Evolutionary conservation across 2,797 vertebrate genomes (phyloP).

Genomic region (Labroides dimidiatus): DNA sequence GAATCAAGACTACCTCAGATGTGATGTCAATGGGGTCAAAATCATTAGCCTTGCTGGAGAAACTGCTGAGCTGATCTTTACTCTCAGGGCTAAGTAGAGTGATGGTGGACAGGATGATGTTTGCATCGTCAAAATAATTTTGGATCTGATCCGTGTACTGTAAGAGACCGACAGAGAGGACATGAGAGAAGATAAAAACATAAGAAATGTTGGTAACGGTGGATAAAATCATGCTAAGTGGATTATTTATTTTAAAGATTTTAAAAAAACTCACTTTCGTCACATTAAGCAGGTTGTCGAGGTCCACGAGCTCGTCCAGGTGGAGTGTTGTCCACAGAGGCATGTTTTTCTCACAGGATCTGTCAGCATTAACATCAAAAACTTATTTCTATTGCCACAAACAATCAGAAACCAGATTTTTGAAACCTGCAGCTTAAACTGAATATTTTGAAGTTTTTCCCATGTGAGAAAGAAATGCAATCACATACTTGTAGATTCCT

Average conservation of each 20-base stretch:
- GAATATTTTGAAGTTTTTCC: not conserved
- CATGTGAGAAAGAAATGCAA: not conserved
- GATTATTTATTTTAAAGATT: not conserved
- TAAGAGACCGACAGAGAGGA: not conserved
- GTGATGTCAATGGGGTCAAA: constrained; percentile 66
- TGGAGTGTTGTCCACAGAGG: constrained; percentile 85
- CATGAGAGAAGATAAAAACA: not conserved
- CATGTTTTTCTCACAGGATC: constrained; percentile 83
- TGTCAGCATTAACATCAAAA: constrained; percentile 58
- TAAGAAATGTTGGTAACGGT: too few relatives aligned
- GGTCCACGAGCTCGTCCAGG: constrained; percentile 72
- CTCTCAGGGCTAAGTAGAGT: constrained; percentile 76
- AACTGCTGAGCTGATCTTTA: constrained; percentile 46
- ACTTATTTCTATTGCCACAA: not conserved
- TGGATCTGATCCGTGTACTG: constrained; percentile 85
- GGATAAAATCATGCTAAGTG: not conserved
- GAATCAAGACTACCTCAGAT: constrained; percentile 76
- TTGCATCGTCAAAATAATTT: constrained; percentile 65
- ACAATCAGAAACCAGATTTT: not conserved
- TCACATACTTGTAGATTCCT: constrained; percentile 84
- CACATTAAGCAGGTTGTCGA: constrained; percentile 83
- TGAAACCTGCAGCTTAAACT: not conserved
- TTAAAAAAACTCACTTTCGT: constrained; percentile 78
- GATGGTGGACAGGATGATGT: constrained; percentile 78
- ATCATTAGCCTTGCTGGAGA: constrained; percentile 46